phyloP scores from a whole-genome alignment of 2,888 invertebrate species.

The Brachyopa scutellaris region DNA sequence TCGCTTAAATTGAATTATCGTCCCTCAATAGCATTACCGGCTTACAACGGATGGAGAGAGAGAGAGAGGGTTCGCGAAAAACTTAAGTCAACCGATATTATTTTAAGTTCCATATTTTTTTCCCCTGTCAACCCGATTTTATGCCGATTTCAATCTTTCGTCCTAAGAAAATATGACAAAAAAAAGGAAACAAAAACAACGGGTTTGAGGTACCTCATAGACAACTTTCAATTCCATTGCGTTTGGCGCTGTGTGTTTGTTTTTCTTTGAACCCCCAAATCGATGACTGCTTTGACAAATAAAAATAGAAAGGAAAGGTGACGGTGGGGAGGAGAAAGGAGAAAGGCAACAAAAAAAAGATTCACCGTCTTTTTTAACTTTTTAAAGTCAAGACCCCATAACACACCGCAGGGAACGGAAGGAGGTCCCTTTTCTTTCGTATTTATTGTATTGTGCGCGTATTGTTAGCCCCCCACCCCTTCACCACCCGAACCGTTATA shows the following conservation, averaged over 20 bases:
- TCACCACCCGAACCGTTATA: too few relatives aligned
- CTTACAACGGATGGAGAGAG: slow-evolving; percentile 58
- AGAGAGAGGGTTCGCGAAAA: slow-evolving; percentile 37
- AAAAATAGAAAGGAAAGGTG: slow-evolving; percentile 53
- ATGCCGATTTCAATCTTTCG: slow-evolving; percentile 19
- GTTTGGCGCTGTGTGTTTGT: slow-evolving; percentile 42
- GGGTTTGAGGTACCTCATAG: slow-evolving; percentile 14
- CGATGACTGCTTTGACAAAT: slow-evolving; percentile 67
- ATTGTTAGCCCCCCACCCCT: slow-evolving; percentile 7
- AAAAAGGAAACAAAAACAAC: not conserved
- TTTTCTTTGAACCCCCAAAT: slow-evolving; percentile 59
- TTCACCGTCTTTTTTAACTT: slow-evolving; percentile 28
- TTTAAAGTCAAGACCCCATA: slow-evolving; percentile 58
- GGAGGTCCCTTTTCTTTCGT: slow-evolving; percentile 31
- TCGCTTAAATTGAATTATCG: slow-evolving; percentile 37
- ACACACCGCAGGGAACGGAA: slow-evolving; percentile 50
- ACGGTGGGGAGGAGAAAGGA: not conserved
- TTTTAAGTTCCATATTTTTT: slow-evolving; percentile 41
- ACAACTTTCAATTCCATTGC: slow-evolving; percentile 55
- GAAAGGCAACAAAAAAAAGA: not conserved
- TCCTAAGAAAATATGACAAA: slow-evolving; percentile 37
- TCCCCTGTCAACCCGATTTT: slow-evolving; percentile 1
- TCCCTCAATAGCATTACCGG: slow-evolving; percentile 37
- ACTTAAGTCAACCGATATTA: slow-evolving; percentile 48
- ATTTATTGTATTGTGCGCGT: slow-evolving; percentile 2